Base-by-base conservation (phyloP, 2,797 vertebrate species). In the Chelon auratus region DNA sequence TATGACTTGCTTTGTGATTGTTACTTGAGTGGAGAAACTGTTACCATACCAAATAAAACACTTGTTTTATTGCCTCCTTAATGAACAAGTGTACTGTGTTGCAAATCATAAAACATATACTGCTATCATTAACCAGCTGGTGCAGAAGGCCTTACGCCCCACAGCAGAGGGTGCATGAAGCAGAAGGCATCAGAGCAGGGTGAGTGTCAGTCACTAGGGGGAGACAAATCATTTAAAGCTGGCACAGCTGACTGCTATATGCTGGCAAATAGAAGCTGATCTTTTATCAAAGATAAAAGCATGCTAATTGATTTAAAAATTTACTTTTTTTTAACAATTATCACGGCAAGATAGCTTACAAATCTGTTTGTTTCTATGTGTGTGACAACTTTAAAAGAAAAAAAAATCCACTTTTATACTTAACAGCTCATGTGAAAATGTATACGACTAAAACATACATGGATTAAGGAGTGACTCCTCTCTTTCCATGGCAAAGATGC, bases 31-130 rank as follows among this genome's bases (percentile, higher is more conserved):
- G 47, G 14, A 73, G 42, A 67, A 69, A 71, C 20, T 84, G 65
- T 57, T 76, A 67, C 30, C 66, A 69, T 37, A 53, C 18, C 36
- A 71, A 89, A 88, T 84, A 74, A 89, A 89, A 70, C 24, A 7
- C 22, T n/a, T 69, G 40, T 60, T 75, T 68, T 39, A 36, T 55
- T 71, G 9, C 30, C 67, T 22, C 10, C n/a, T 48, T 40, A 40
- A 3, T 42, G 6, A 45, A 10, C 20, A 4, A 1, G 12, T 18
- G 5, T 2, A n/a, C 43, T 57, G 2, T 55, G 8, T 9, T 53
- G 11, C 7, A 51, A 53, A 58, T 67, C 2, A 37, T 55, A 9
- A 5, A 45, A 66, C 12, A 30, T 52, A 14, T 24, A 6, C 2
- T 5, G 1, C 53, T 22, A 22, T n/a, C 3, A 3, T 54, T 2